Conservation (phyloP, 2,888 invertebrate species). For the Phyto melanocephala region DNA sequence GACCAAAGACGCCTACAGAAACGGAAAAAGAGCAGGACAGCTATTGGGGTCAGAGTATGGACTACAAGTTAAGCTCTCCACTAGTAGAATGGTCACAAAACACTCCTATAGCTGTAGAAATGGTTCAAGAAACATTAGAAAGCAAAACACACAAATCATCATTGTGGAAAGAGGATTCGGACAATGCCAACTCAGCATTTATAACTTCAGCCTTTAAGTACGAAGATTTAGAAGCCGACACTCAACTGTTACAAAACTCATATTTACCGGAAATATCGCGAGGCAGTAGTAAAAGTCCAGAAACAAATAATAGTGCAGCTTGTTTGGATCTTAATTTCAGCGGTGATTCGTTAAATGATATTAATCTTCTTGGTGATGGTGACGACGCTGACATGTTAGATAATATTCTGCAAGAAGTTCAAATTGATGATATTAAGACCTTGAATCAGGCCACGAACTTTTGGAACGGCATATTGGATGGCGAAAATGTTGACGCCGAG, state of each 20-base stretch:
- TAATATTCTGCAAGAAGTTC: slow-evolving; percentile 78
- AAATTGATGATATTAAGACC: slow-evolving; percentile 78
- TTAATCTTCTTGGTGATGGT: slow-evolving; percentile 77
- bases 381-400: slow-evolving; percentile 78
- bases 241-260: slow-evolving; percentile 73
- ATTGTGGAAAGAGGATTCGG: slow-evolving; percentile 27
- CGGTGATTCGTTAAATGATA: slow-evolving; percentile 77
- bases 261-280: slow-evolving; percentile 70
- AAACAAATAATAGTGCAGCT: slow-evolving; percentile 70
- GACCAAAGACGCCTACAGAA: slow-evolving; percentile 77
- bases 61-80: slow-evolving; percentile 65
- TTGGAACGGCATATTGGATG: slow-evolving; percentile 79
- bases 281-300: slow-evolving; percentile 72
- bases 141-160: slow-evolving; percentile 17
- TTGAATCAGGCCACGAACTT: slow-evolving; percentile 78
- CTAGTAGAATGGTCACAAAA: slow-evolving; percentile 75
- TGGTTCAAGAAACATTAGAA: slow-evolving; percentile 70
- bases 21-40: slow-evolving; percentile 70
- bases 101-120: slow-evolving; percentile 76
- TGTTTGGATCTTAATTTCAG: slow-evolving; percentile 77
- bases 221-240: slow-evolving; percentile 76
- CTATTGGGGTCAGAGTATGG: slow-evolving; percentile 62
- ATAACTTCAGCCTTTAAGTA: slow-evolving; percentile 72
- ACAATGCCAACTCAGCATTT: slow-evolving; percentile 49
- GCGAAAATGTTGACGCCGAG: slow-evolving; percentile 74